Base-by-base conservation (phyloP, 1,140 invertebrate genomes). In the Drosophila grimshawi region DNA sequence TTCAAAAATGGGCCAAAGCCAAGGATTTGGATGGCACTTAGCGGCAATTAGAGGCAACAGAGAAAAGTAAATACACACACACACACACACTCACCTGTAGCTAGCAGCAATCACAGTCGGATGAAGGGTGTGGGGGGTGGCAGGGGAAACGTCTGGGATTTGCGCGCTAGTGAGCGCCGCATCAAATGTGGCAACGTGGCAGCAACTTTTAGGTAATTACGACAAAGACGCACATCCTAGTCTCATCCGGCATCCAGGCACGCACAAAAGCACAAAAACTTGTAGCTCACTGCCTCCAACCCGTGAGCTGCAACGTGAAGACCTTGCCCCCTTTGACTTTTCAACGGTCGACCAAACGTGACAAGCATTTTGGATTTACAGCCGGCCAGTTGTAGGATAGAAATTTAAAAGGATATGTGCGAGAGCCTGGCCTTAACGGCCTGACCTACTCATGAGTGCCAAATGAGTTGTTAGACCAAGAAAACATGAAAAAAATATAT, bases 371-470 rank as follows among this genome's bases (percentile, higher is more conserved):
- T 51, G 51, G 81, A 77, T 19, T 19, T 19, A 66, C 35, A 35
- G 48, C 2, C 55, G 72, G 53, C 53, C 70, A 85, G 72, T 68
- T 64, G 57, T n/a, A 56, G 61, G 39, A 27, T 30, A 41, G 32
- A 43, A 83, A 85, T 77, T 85, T 88, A 70, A 86, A 88, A 78
- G 77, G 19, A 68, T 62, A 63, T 48, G 51, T 61, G 49, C 52
- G 57, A 33, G 41, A 65, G 27, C 32, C 68, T 39, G 61, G 61
- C 55, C 69, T 86, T 86, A 86, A 78, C 81, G 67, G 67, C 76
- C 70, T 89, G 78, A 89, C 85, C 86, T 79, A 89, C 74, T 89
- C 80, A 85, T 80, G 85, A 73, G 79, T 70, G 72, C 72, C 81
- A 86, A 86, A 86, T 86, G 82, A 89, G 85, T 83, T 82, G 73